Evolutionary conservation across 2,888 invertebrate species (phyloP).

Genomic region (Leptothorax acervorum): DNA sequence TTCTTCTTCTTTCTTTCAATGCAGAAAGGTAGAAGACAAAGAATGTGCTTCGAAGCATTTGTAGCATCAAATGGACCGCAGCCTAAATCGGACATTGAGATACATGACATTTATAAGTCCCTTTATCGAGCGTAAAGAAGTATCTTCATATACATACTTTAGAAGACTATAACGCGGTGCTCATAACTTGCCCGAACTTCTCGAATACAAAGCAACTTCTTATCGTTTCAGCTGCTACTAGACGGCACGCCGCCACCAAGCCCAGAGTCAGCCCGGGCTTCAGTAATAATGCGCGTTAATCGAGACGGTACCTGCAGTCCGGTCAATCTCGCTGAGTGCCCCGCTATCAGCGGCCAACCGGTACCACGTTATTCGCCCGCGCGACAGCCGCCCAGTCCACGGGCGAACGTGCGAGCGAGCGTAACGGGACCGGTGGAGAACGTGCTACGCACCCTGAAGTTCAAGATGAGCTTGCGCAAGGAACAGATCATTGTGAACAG

Average conservation of each 20-base stretch:
- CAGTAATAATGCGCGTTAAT: conserved; percentile 95
- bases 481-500: conserved; percentile 89
- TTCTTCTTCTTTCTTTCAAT: too few relatives aligned
- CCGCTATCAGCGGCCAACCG: conserved; percentile 29
- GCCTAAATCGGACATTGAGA: too few relatives aligned
- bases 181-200: background rate
- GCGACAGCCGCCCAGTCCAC: conserved; percentile 39
- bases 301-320: conserved; percentile 91
- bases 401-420: conserved; percentile 57
- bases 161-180: background rate
- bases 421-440: conserved; percentile 86
- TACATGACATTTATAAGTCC: background rate
- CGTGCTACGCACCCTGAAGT: conserved; percentile 90
- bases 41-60: too few relatives aligned
- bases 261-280: conserved; percentile 87
- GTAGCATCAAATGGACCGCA: too few relatives aligned
- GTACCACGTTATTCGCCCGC: conserved; percentile 39
- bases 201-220: conserved; percentile 12
- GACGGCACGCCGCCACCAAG: conserved; percentile 87
- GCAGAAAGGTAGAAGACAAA: too few relatives aligned
- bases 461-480: conserved; percentile 89
- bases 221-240: conserved; percentile 83
- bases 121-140: background rate
- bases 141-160: background rate
- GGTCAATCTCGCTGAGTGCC: conserved; percentile 72